phyloP scores from a whole-genome alignment of 2,113 vertebrate genomes.

The Brachyhypopomus occidentalis region DNA sequence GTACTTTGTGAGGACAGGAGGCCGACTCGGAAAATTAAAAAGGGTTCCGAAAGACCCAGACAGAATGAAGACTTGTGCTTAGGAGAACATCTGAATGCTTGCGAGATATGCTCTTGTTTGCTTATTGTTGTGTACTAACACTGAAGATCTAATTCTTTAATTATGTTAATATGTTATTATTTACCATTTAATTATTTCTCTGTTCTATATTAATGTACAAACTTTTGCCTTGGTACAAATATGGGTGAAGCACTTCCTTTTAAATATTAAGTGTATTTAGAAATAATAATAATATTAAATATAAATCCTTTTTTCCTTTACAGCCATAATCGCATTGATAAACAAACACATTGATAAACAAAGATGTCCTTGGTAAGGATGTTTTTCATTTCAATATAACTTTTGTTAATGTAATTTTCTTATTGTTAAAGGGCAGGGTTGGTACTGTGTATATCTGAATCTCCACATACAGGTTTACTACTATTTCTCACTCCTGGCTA shows the following conservation, averaged over 20 bases:
- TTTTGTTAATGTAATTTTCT: not conserved
- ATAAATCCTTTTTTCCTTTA: not conserved
- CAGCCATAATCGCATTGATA: conserved; percentile 7
- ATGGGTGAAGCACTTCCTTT: conserved; percentile 2
- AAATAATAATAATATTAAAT: not conserved
- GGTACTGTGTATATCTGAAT: not conserved
- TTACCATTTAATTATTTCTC: conserved; percentile 23
- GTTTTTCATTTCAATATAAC: not conserved
- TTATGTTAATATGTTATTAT: conserved; percentile 2
- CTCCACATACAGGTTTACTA: not conserved
- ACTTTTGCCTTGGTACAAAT: conserved; percentile 10
- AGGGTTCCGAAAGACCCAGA: not conserved
- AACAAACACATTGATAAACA: not conserved
- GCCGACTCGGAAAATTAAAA: not conserved
- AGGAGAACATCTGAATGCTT: not conserved
- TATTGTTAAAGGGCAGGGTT: not conserved
- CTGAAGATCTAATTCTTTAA: conserved; percentile 4
- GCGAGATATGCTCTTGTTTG: conserved; percentile 12
- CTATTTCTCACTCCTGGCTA: not conserved
- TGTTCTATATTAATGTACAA: conserved; percentile 8
- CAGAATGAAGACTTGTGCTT: not conserved
- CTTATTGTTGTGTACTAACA: conserved; percentile 42
- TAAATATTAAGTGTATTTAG: not conserved
- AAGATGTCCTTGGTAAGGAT: not conserved
- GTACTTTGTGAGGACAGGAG: not conserved